phyloP scores from a whole-genome alignment of 2,888 invertebrate species.

The Nemurella pictetii region DNA sequence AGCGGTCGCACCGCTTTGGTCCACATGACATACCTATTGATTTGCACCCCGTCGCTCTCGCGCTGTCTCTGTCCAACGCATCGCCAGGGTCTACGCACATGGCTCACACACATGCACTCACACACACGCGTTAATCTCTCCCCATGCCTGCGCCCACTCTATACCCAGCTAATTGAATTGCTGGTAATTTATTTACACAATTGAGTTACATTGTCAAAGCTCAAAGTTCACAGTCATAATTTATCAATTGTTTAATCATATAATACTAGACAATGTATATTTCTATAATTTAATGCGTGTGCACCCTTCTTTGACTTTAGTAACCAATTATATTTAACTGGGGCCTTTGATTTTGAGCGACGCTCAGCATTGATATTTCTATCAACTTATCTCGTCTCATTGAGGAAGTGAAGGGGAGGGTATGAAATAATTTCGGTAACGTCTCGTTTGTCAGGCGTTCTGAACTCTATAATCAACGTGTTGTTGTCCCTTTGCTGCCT shows the following conservation, averaged over 20 bases:
- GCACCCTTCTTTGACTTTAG: not conserved
- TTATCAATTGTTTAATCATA: not conserved
- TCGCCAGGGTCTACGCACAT: not conserved
- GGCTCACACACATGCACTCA: not conserved
- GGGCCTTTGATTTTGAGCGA: not conserved
- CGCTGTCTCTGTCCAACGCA: not conserved
- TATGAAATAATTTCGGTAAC: not conserved
- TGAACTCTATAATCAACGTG: not conserved
- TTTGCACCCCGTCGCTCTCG: not conserved
- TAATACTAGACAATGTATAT: not conserved
- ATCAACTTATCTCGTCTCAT: not conserved
- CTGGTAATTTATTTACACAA: constrained; percentile 7
- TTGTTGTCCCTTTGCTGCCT: not conserved
- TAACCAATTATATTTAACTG: not conserved
- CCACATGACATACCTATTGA: not conserved
- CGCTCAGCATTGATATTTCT: not conserved
- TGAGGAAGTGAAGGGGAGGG: not conserved
- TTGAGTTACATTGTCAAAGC: constrained; percentile 3
- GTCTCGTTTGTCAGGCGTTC: not conserved
- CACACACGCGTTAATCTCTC: not conserved
- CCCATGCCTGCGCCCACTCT: not conserved
- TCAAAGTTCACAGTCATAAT: not conserved
- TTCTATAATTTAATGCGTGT: not conserved
- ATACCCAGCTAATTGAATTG: not conserved
- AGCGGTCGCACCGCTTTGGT: no score